Evolutionary conservation across 2,797 vertebrate genomes (phyloP).

Genomic region (Clarias platycephalus): DNA sequence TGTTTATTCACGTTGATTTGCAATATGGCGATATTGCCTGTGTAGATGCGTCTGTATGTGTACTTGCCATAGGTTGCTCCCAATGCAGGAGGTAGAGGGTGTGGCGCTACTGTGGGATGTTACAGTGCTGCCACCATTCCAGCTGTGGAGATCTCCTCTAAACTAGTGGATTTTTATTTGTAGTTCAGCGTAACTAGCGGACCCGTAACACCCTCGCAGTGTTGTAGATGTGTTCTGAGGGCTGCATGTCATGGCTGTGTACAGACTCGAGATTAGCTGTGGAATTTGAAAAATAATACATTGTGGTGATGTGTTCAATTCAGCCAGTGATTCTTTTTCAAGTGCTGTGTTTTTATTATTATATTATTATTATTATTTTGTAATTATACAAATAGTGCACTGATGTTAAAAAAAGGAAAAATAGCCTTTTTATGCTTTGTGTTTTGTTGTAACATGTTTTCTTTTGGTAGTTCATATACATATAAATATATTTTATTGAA

Average conservation of each 20-base stretch:
- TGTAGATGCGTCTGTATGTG: background rate
- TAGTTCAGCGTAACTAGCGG: conserved; percentile 63
- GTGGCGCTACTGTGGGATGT: conserved; percentile 56
- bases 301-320: conserved; percentile 75
- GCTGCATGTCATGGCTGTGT: conserved; percentile 72
- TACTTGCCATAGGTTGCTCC: conserved; percentile 19
- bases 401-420: conserved; percentile 56
- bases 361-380: conserved; percentile 51
- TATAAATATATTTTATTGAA: conserved; percentile 63
- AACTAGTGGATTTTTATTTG: conserved; percentile 61
- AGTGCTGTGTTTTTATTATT: conserved; percentile 69
- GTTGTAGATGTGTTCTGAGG: conserved; percentile 70
- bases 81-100: conserved; percentile 61
- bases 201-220: conserved; percentile 64
- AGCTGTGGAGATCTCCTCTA: conserved; percentile 62
- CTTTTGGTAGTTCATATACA: conserved; percentile 57
- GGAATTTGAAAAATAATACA: conserved; percentile 61
- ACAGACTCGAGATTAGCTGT: conserved; percentile 71
- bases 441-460: conserved; percentile 63
- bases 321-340: conserved; percentile 72
- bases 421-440: conserved; percentile 60
- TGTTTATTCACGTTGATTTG: conserved; percentile 5
- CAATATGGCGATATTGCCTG: background rate
- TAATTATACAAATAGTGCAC: conserved; percentile 62
- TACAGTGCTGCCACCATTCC: conserved; percentile 53